These are phyloP conservation scores for Tetragonisca angustula DNA, from an alignment of 2,888 invertebrate genomes.

Conservation along the genomic window DNA sequence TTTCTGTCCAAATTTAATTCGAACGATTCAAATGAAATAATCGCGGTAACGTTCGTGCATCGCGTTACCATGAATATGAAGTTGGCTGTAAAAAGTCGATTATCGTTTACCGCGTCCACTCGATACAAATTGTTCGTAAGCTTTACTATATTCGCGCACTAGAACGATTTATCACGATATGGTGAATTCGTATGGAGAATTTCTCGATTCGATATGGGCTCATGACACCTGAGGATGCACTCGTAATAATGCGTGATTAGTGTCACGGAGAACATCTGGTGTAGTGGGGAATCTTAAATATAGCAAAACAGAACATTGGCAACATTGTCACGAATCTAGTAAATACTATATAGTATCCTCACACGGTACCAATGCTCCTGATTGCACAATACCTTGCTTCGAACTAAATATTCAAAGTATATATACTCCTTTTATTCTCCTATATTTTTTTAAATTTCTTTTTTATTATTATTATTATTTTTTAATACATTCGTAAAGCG, in stretches of 20 bases:
- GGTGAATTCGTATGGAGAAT: constrained; percentile 1
- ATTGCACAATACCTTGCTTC: constrained; percentile 53
- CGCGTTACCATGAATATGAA: constrained; percentile 53
- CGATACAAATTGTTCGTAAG: constrained; percentile 40
- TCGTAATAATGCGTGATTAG: constrained; percentile 41
- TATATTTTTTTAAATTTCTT: background rate
- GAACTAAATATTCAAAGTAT: constrained; percentile 32
- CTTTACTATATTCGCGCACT: background rate
- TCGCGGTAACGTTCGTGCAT: constrained; percentile 19
- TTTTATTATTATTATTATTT: background rate
- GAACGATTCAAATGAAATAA: background rate
- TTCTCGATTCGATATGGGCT: constrained; percentile 4
- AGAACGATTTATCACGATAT: constrained; percentile 2
- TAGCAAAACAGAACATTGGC: constrained; percentile 63
- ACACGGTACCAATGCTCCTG: constrained; percentile 43
- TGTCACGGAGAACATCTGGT: constrained; percentile 49
- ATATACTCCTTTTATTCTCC: background rate
- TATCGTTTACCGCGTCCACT: constrained; percentile 55
- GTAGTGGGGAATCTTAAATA: constrained; percentile 57
- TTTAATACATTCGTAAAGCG: background rate
- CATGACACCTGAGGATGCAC: constrained; percentile 58
- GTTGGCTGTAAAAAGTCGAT: constrained; percentile 53
- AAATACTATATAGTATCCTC: constrained; percentile 50
- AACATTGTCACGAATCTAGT: constrained; percentile 60
- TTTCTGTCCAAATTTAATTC: background rate